Base-by-base conservation (phyloP, 2,113 vertebrate species). In the Python bivittatus region DNA sequence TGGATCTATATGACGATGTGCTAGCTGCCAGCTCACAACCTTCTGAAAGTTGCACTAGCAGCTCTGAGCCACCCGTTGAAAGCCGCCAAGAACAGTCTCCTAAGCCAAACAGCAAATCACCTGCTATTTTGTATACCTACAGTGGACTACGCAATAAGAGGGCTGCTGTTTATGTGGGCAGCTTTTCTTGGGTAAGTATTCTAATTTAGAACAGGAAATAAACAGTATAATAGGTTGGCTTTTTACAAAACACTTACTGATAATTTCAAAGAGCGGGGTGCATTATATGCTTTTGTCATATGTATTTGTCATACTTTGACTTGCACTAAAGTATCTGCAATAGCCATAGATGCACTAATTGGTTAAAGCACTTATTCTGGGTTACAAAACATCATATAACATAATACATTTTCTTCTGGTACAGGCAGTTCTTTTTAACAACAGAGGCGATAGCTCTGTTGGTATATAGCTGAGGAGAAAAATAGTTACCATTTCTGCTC, bases 1-100 rank as follows among this genome's bases (percentile, higher is more conserved):
- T 98, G 96, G 99, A 99, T 92, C 98, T 99, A 58, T 99, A 98
- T 92, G 99, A 99, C 83, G 99, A 98, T 23, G 99, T 99, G 91
- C 96, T 99, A 94, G 98, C 99, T 1, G 98, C 98, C 92, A 94
- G 98, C 97, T 95, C 98, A 86, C 96, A 97, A 97, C 97, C 97
- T 84, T 88, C 97, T 0, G 98, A 98, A 17, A 97, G 95, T 93
- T 97, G 97, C 90, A 94, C 94, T 94, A 68, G 96, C 94, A 95
- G 94, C 93, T 92, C 97, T 0, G 98, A 98, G 86, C 92, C 97
- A 0, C 96, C 97, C 0, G 95, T 96, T 0, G 98, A 98, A 72
- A 96, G 97, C 88, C 97, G 97, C 0, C 98, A 97, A 93, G 97
- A 97, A 48, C 96, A 97, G 0, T 95, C 96, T 33, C 96, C 98